Evolutionary conservation across 2,888 invertebrate genomes (phyloP).

Genomic region (Agriopis marginaria): DNA sequence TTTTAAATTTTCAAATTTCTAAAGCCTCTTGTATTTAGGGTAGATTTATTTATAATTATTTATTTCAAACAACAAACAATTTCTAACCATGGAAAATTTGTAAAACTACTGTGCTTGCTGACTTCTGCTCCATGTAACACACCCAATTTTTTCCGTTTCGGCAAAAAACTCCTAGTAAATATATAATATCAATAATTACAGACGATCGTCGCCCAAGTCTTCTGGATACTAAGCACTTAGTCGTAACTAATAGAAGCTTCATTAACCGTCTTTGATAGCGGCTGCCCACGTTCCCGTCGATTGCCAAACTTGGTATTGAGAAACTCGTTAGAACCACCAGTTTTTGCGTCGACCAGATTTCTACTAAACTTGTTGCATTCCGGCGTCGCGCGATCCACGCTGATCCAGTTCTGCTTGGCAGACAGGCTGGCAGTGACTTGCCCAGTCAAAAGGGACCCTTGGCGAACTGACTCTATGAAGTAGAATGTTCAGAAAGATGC

Average conservation of each 20-base stretch:
- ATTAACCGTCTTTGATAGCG: constrained; percentile 39
- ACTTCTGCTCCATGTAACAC: no score
- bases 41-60: no score
- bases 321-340: constrained; percentile 74
- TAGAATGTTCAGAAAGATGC: not conserved
- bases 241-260: constrained; percentile 13
- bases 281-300: constrained; percentile 59
- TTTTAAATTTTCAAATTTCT: no score
- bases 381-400: constrained; percentile 50
- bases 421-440: constrained; percentile 60
- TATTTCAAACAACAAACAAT: no score
- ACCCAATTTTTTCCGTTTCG: no score
- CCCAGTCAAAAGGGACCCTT: not conserved
- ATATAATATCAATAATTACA: not conserved
- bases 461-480: not conserved
- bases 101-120: no score
- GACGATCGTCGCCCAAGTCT: not conserved
- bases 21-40: no score
- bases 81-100: no score
- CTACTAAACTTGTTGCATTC: constrained; percentile 66
- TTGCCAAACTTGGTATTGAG: constrained; percentile 75
- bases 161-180: not conserved
- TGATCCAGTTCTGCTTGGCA: constrained; percentile 57
- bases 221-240: not conserved
- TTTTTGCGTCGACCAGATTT: constrained; percentile 75